Base-by-base conservation (phyloP, 2,888 invertebrate species). In the Sceliomorpha sp. region DNA sequence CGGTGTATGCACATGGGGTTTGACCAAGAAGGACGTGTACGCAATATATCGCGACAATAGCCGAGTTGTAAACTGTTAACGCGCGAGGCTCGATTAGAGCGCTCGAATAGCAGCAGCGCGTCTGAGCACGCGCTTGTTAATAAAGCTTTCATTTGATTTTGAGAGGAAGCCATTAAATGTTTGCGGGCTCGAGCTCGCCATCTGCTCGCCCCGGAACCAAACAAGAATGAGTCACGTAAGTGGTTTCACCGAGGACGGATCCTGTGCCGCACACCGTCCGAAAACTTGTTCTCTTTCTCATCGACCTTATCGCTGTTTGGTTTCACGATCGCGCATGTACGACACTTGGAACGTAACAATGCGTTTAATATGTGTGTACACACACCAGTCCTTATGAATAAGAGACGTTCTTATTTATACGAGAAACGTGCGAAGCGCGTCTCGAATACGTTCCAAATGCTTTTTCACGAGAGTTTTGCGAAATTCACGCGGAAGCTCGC, bases 181-280 rank as follows among this genome's bases (percentile, higher is more conserved):
- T 73, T 64, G 72, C 68, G 64, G 72, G 62, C 62, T 47, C 53
- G 47, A 37, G 66, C 68, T 76, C 73, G 70, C 81, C 84, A 84
- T 81, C 83, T 84, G 84, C 79, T 81, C 72, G 82, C 77, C 78
- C 74, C 78, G 78, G 78, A 79, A 81, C 75, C 74, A 72, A 77
- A 77, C 73, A 75, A 80, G 78, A 78, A 75, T 74, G 76, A 75
- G 72, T 70, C 62, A 59, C 67, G 53, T 67, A 76, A 77, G 75
- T 74, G 75, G 76, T 72, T 75, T 76, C 76, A 32, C 59, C 34
- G 59, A n/a, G n/a, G n/a, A 34, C 63, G 44, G 55, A 55, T 69
- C 58, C 58, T 53, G n/a, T n/a, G n/a, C n/a, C n/a, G 51, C 50
- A 62, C 62, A 53, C 67, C 67, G 55, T 48, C 64, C 32, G n/a